Evolutionary conservation across 2,797 vertebrate species (phyloP).

Genomic region (Acanthopagrus latus): DNA sequence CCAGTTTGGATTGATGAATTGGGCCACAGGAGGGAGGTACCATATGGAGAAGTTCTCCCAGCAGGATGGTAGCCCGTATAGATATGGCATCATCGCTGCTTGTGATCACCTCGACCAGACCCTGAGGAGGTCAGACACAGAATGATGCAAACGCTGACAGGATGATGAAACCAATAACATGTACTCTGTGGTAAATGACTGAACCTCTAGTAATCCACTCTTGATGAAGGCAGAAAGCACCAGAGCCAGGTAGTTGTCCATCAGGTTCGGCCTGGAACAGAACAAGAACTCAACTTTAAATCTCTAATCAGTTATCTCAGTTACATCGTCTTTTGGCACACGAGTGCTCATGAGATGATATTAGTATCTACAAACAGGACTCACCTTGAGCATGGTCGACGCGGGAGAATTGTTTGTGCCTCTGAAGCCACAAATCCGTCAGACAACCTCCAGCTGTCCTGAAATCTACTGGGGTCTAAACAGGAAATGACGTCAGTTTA

Average conservation of each 20-base stretch:
- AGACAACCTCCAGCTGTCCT: conserved; percentile 93
- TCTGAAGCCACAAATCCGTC: conserved; percentile 95
- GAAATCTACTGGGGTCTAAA: conserved; percentile 91
- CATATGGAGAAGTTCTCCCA: conserved; percentile 93
- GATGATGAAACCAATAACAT: background rate
- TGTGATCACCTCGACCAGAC: conserved; percentile 91
- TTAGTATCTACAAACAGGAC: background rate
- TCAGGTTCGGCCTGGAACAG: conserved; percentile 89
- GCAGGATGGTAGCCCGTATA: conserved; percentile 89
- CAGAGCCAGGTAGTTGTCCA: conserved; percentile 94
- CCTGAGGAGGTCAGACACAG: conserved; percentile 74
- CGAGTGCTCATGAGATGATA: background rate
- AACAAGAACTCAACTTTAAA: conserved; percentile 3
- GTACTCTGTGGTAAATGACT: background rate
- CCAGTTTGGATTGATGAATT: background rate
- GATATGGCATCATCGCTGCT: conserved; percentile 90
- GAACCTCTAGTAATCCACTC: conserved; percentile 91
- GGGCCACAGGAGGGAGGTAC: conserved; percentile 65
- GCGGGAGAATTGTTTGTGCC: conserved; percentile 92
- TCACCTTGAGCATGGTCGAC: conserved; percentile 92
- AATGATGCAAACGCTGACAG: background rate
- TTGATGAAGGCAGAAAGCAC: conserved; percentile 91
- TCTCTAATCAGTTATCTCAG: background rate
- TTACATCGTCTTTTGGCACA: background rate
- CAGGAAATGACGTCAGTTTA: background rate